Percentiles rank a stretch among this genome's conserved stretches.
These are phyloP conservation scores for Aethes cnicana DNA, from an alignment of 2,888 invertebrate species.

Conservation along the genomic window DNA sequence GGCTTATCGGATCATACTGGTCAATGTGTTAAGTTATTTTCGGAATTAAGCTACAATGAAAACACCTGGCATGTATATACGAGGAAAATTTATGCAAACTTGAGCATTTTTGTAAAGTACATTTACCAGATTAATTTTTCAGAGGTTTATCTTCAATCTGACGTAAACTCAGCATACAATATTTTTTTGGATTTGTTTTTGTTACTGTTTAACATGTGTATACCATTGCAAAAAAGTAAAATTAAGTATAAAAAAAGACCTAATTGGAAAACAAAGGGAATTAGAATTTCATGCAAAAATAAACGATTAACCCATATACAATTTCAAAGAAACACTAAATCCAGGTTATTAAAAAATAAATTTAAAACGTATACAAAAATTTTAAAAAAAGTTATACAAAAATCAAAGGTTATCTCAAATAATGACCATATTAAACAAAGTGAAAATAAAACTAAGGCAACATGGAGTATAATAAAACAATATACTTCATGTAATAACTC, in stretches of 20 bases:
- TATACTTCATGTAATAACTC: not conserved
- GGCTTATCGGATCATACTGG: too few species aligned
- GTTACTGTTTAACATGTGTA: not conserved
- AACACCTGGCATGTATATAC: too few species aligned
- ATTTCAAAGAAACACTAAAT: not conserved
- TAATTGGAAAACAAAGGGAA: constrained; percentile 3
- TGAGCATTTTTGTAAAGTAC: too few species aligned
- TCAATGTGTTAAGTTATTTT: too few species aligned
- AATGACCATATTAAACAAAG: not conserved
- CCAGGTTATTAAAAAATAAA: not conserved
- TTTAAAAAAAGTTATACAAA: not conserved
- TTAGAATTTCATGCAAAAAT: not conserved
- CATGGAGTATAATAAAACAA: constrained; percentile 1
- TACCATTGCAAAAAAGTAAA: not conserved
- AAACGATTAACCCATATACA: not conserved
- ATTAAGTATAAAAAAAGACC: not conserved
- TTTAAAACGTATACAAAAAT: not conserved
- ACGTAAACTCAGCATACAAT: not conserved
- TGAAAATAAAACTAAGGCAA: constrained; percentile 1
- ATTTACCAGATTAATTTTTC: too few species aligned
- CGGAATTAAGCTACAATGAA: too few species aligned
- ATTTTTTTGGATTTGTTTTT: not conserved
- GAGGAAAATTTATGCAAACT: too few species aligned
- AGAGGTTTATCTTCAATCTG: too few species aligned
- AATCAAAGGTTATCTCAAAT: not conserved